A percentile compares a stretch with the other conserved stretches of the same genome.
Conservation (phyloP, 2,797 vertebrate genomes). For the Parambassis ranga region DNA sequence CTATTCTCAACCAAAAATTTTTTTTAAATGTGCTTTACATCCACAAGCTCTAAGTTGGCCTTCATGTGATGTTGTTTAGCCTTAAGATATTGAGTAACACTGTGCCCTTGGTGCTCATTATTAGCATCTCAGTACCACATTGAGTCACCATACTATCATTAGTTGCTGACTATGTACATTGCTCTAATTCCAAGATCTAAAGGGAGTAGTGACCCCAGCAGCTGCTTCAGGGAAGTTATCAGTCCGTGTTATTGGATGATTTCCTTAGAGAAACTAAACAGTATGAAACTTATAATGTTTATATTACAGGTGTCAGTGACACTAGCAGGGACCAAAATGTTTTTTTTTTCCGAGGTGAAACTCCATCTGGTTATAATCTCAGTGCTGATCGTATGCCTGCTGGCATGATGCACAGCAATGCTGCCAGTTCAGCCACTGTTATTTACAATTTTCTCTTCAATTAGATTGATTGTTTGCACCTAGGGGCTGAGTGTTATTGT, state of each 20-base stretch:
- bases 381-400: slow-evolving; percentile 1
- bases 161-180: slow-evolving; percentile 57
- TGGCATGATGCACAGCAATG: slow-evolving; percentile 9
- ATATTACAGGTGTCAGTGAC: slow-evolving; percentile 53
- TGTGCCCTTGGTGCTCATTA: slow-evolving; percentile 52
- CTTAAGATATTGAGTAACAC: slow-evolving; percentile 39
- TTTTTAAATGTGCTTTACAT: background rate
- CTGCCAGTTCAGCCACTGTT: slow-evolving; percentile 17
- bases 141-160: slow-evolving; percentile 29
- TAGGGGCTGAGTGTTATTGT: background rate
- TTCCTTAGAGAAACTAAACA: slow-evolving; percentile 53
- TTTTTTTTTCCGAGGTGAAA: slow-evolving; percentile 13
- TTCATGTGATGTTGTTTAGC: background rate
- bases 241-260: slow-evolving; percentile 66
- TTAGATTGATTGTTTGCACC: slow-evolving; percentile 31
- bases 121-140: slow-evolving; percentile 50
- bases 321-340: slow-evolving; percentile 13
- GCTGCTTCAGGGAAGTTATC: slow-evolving; percentile 64
- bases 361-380: slow-evolving; percentile 43
- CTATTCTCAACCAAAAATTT: background rate
- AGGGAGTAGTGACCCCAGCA: slow-evolving; percentile 53
- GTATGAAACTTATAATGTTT: slow-evolving; percentile 47
- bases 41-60: background rate
- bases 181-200: slow-evolving; percentile 52
- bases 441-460: slow-evolving; percentile 24